Conservation (phyloP, 2,797 vertebrate species). For the Enteromius trimaculatus region DNA sequence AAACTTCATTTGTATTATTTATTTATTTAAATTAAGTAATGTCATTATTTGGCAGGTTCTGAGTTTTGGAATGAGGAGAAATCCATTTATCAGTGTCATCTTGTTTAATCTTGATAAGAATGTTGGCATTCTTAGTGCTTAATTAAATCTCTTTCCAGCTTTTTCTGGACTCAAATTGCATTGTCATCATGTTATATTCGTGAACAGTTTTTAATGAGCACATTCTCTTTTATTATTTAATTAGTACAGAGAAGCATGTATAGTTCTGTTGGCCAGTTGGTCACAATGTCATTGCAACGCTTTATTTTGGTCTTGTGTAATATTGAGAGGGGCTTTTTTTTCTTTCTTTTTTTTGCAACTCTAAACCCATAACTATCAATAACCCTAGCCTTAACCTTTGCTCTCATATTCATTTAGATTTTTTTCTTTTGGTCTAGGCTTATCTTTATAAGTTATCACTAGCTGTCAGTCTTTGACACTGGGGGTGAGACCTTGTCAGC, state of each 20-base stretch:
- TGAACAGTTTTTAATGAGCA: slow-evolving; percentile 11
- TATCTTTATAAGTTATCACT: not conserved
- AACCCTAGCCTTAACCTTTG: not conserved
- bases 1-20: slow-evolving; percentile 6
- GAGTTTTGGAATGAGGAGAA: not conserved
- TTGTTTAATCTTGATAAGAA: slow-evolving; percentile 23
- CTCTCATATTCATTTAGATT: not conserved
- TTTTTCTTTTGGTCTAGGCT: not conserved
- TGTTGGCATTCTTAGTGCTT: slow-evolving; percentile 8
- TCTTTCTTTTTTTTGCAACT: slow-evolving; percentile 4
- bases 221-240: slow-evolving; percentile 23
- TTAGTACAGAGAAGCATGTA: slow-evolving; percentile 2
- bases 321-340: not conserved
- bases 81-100: slow-evolving; percentile 11
- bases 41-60: slow-evolving; percentile 19
- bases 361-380: slow-evolving; percentile 4
- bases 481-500: not conserved
- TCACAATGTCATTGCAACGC: not conserved
- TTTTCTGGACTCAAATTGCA: slow-evolving; percentile 3
- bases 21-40: not conserved
- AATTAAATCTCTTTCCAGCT: slow-evolving; percentile 30
- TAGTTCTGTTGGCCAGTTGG: not conserved
- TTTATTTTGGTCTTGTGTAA: not conserved
- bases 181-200: slow-evolving; percentile 35
- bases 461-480: not conserved